Evolutionary conservation across 2,797 vertebrate genomes (phyloP).

Genomic region (Falco biarmicus): DNA sequence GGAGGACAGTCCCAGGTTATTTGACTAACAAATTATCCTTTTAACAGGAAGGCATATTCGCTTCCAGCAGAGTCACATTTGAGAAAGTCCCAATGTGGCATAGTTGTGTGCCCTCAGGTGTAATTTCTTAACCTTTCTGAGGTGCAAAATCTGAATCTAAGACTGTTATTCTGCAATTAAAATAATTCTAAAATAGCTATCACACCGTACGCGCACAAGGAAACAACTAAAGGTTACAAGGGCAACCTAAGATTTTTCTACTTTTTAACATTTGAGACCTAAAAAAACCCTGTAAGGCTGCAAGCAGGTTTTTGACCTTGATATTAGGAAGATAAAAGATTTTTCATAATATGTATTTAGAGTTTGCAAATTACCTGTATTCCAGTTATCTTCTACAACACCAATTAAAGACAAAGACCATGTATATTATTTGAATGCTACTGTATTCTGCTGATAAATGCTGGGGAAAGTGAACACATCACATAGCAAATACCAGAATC

Average conservation of each 20-base stretch:
- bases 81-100: neutral
- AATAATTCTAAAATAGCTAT: constrained; percentile 7
- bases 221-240: neutral
- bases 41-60: neutral
- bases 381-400: neutral
- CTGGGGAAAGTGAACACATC: neutral
- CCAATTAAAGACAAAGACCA: neutral
- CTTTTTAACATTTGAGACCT: neutral
- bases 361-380: neutral
- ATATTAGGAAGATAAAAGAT: neutral
- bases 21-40: constrained; percentile 36
- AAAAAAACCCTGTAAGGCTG: neutral
- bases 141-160: neutral
- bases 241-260: neutral
- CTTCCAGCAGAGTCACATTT: constrained; percentile 11
- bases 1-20: neutral
- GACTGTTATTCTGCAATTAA: constrained; percentile 36
- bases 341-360: neutral
- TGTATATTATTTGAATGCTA: neutral
- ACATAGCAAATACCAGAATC: neutral
- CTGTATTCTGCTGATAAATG: neutral
- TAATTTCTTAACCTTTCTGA: constrained; percentile 34
- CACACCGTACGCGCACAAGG: neutral
- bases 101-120: neutral
- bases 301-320: neutral